These are phyloP conservation scores for Aradus depressus DNA, from an alignment of 2,888 invertebrate genomes.

Conservation along the genomic window DNA sequence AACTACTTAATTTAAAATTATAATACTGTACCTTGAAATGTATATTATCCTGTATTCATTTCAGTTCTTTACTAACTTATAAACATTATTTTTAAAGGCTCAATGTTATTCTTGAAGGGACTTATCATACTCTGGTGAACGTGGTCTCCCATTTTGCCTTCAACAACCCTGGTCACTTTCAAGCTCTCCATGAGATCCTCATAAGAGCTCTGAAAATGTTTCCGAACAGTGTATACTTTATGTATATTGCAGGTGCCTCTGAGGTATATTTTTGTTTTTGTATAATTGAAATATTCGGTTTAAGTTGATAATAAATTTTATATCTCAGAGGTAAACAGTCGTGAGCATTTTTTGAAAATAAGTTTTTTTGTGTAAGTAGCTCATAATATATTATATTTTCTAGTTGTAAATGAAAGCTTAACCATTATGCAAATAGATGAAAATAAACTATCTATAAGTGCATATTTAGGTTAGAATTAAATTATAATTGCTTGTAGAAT, in stretches of 20 bases:
- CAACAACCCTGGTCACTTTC: slow-evolving; percentile 2
- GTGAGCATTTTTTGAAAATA: no score
- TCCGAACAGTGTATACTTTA: slow-evolving; percentile 48
- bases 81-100: not conserved
- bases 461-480: no score
- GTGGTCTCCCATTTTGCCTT: slow-evolving; percentile 34
- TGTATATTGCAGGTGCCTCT: slow-evolving; percentile 42
- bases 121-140: slow-evolving; percentile 37
- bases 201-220: slow-evolving; percentile 38
- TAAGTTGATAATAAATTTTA: no score
- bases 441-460: no score
- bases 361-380: no score
- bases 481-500: no score
- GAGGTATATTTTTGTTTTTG: slow-evolving; percentile 35
- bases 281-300: slow-evolving; percentile 10
- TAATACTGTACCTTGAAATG: not conserved
- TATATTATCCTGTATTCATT: not conserved
- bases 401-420: no score
- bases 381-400: no score
- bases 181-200: slow-evolving; percentile 13
- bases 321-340: no score
- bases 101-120: slow-evolving; percentile 7
- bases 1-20: not conserved
- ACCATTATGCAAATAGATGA: no score
- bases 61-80: not conserved